Conservation (phyloP, 2,113 vertebrate genomes). For the Egretta garzetta region DNA sequence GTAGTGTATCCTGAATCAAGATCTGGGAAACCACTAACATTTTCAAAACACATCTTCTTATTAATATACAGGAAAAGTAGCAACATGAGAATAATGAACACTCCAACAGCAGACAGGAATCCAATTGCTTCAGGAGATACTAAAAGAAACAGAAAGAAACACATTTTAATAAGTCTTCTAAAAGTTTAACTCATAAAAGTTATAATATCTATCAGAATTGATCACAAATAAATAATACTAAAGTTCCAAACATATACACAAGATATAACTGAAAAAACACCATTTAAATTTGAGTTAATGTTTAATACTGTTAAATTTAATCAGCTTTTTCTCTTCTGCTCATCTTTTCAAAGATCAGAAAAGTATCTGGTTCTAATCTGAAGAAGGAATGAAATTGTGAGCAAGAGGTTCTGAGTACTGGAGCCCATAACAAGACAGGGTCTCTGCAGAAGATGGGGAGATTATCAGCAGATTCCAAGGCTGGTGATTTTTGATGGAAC, state of each 20-base stretch:
- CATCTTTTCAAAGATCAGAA: not conserved
- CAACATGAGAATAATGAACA: constrained; percentile 93
- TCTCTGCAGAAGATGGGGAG: not conserved
- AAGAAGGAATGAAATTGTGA: not conserved
- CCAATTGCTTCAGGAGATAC: constrained; percentile 98
- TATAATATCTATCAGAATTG: not conserved
- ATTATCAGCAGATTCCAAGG: not conserved
- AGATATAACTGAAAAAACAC: not conserved
- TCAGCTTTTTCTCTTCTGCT: not conserved
- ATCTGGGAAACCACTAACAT: constrained; percentile 87
- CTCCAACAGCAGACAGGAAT: constrained; percentile 91
- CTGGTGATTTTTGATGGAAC: not conserved
- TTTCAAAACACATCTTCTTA: constrained; percentile 94
- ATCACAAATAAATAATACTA: not conserved
- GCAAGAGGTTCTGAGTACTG: not conserved
- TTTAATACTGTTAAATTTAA: not conserved
- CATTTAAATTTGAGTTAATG: not conserved
- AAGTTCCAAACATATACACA: not conserved
- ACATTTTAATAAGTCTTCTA: not conserved
- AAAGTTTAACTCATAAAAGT: not conserved
- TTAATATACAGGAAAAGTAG: constrained; percentile 96
- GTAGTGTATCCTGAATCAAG: constrained; percentile 87
- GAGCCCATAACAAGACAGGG: not conserved
- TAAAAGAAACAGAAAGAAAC: constrained; percentile 74
- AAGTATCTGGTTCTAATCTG: not conserved